These are phyloP conservation scores for Chaetoderma sp. DNA, from an alignment of 2,888 invertebrate genomes.

Conservation along the genomic window DNA sequence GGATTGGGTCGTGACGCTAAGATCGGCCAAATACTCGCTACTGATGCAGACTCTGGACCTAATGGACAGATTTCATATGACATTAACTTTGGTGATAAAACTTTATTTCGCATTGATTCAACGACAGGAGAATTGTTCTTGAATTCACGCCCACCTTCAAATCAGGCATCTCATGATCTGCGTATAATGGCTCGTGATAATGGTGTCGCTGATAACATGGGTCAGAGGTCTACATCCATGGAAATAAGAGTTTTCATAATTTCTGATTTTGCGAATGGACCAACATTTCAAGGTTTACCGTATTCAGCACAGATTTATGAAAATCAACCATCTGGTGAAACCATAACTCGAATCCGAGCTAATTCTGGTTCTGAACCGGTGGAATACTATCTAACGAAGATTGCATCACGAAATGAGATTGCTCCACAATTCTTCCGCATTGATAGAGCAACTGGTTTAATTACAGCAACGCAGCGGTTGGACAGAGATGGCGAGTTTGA, in stretches of 20 bases:
- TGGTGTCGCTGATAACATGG: constrained; percentile 28
- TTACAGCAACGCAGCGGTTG: constrained; percentile 45
- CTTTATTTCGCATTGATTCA: constrained; percentile 11
- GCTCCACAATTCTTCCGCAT: constrained; percentile 51
- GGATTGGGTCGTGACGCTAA: constrained; percentile 72
- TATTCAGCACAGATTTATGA: constrained; percentile 86
- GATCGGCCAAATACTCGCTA: constrained; percentile 84
- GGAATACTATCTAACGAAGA: constrained; percentile 88
- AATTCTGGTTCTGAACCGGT: constrained; percentile 70
- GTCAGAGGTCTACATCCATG: constrained; percentile 31
- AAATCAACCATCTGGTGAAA: constrained; percentile 88
- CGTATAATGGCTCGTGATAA: constrained; percentile 46
- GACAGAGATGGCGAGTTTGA: constrained; percentile 56
- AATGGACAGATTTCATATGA: constrained; percentile 94
- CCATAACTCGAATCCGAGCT: constrained; percentile 80
- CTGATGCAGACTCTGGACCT: constrained; percentile 89
- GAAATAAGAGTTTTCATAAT: constrained; percentile 39
- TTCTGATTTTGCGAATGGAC: constrained; percentile 34
- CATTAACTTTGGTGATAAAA: constrained; percentile 26
- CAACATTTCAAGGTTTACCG: constrained; percentile 37
- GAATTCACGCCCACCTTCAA: constrained; percentile 25
- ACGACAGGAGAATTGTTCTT: constrained; percentile 7
- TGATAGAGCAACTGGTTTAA: constrained; percentile 46
- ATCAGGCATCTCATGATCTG: constrained; percentile 38
- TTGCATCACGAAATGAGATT: constrained; percentile 71